phyloP scores from a whole-genome alignment of 2,888 invertebrate genomes.

The Brenthis daphne region DNA sequence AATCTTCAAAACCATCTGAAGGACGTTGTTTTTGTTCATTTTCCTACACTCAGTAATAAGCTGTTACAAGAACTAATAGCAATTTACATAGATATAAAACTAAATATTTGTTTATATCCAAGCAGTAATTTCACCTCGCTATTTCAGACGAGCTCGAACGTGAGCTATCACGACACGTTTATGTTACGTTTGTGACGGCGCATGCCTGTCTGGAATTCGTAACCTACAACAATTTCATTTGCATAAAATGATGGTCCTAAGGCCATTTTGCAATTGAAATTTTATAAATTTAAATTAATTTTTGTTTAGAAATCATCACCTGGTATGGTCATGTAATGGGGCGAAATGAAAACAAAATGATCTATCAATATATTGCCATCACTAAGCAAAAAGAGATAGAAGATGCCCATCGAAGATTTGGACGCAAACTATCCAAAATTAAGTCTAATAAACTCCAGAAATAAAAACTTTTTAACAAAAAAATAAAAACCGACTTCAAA shows the following conservation, averaged over 20 bases:
- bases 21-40: too few relatives aligned
- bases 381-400: too few relatives aligned
- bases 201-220: slow-evolving; percentile 3
- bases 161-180: slow-evolving; percentile 14
- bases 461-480: too few relatives aligned
- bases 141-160: slow-evolving; percentile 13
- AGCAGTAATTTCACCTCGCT: not conserved
- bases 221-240: slow-evolving; percentile 17
- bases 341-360: not conserved
- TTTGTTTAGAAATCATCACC: too few relatives aligned
- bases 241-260: slow-evolving; percentile 11
- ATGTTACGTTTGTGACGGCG: slow-evolving; percentile 5
- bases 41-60: too few relatives aligned
- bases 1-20: too few relatives aligned
- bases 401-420: too few relatives aligned
- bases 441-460: too few relatives aligned
- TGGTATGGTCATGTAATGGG: too few relatives aligned
- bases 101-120: not conserved
- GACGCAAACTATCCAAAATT: too few relatives aligned
- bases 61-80: not conserved
- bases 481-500: too few relatives aligned
- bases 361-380: not conserved
- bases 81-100: not conserved
- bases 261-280: not conserved
- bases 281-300: too few relatives aligned